Percentiles rank a stretch among this genome's conserved stretches.
Evolutionary conservation across 2,888 invertebrate species (phyloP).

Genomic region (Pseudoips prasinana): DNA sequence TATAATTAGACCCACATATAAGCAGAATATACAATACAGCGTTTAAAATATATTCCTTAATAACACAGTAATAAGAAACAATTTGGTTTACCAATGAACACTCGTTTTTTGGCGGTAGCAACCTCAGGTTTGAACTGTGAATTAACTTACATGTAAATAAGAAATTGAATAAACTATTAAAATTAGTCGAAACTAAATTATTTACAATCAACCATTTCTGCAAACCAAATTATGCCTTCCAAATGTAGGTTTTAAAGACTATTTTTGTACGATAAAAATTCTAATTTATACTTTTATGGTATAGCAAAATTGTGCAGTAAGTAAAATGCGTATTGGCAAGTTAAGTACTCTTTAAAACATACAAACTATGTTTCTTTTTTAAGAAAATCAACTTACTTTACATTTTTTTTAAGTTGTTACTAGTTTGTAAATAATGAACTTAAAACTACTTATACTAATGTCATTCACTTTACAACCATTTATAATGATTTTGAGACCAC

Average conservation of each 20-base stretch:
- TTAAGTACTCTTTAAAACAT: too few relatives aligned
- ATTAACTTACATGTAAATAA: slow-evolving; percentile 11
- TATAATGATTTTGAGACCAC: slow-evolving; percentile 59
- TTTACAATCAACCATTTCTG: too few relatives aligned
- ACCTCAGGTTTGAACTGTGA: slow-evolving; percentile 22
- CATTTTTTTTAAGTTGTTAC: slow-evolving; percentile 1
- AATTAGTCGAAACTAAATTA: slow-evolving; percentile 14
- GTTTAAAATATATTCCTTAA: slow-evolving; percentile 28
- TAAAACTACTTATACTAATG: slow-evolving; percentile 45
- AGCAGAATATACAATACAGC: slow-evolving; percentile 19
- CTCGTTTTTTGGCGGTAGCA: slow-evolving; percentile 49
- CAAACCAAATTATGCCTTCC: too few relatives aligned
- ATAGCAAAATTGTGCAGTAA: too few relatives aligned
- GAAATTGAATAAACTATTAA: slow-evolving; percentile 18
- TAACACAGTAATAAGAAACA: slow-evolving; percentile 21
- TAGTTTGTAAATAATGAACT: slow-evolving; percentile 21
- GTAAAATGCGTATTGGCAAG: slow-evolving; percentile 37
- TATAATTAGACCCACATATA: too few relatives aligned
- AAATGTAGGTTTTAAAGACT: slow-evolving; percentile 14
- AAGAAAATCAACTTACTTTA: too few relatives aligned
- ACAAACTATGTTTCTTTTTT: too few relatives aligned
- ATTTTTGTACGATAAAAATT: slow-evolving; percentile 16
- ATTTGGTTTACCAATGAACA: slow-evolving; percentile 49
- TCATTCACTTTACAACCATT: slow-evolving; percentile 58
- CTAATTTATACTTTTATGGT: too few relatives aligned